These are phyloP conservation scores for Umimayanthus chanpuru DNA, from an alignment of 92 coral and sea anemone species.

Conservation along the genomic window DNA sequence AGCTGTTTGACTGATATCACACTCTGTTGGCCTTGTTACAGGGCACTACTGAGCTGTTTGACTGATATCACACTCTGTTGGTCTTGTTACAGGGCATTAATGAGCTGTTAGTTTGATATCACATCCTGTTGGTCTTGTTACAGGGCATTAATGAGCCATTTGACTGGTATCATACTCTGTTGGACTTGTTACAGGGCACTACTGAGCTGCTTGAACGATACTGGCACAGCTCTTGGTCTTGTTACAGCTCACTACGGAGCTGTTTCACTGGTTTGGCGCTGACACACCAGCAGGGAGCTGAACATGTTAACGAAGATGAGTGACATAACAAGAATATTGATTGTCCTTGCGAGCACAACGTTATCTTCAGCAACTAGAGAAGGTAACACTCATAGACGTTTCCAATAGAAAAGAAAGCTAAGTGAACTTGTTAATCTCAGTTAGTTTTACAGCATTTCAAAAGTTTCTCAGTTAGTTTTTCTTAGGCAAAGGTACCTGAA, in stretches of 20 bases:
- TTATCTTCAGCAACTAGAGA: neutral
- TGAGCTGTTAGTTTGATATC: neutral
- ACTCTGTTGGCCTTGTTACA: too few species aligned
- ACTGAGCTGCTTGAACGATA: neutral
- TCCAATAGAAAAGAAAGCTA: too few species aligned
- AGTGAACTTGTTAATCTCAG: neutral
- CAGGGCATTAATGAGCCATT: neutral
- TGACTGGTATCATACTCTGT: neutral
- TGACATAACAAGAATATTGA: neutral
- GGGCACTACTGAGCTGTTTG: too few species aligned
- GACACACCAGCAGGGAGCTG: neutral
- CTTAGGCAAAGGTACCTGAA: too few species aligned
- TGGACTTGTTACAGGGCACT: neutral
- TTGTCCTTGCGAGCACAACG: neutral
- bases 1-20: too few species aligned
- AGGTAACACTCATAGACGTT: neutral
- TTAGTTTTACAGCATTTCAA: too few species aligned
- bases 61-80: too few species aligned
- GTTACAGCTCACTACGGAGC: neutral
- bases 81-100: neutral
- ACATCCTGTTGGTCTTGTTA: neutral
- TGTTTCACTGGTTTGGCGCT: neutral
- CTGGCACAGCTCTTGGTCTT: neutral
- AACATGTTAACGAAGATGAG: neutral
- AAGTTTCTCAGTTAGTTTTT: too few species aligned